These are phyloP conservation scores for Dinoponera quadriceps DNA, from an alignment of 1,140 invertebrate species.

Conservation along the genomic window DNA sequence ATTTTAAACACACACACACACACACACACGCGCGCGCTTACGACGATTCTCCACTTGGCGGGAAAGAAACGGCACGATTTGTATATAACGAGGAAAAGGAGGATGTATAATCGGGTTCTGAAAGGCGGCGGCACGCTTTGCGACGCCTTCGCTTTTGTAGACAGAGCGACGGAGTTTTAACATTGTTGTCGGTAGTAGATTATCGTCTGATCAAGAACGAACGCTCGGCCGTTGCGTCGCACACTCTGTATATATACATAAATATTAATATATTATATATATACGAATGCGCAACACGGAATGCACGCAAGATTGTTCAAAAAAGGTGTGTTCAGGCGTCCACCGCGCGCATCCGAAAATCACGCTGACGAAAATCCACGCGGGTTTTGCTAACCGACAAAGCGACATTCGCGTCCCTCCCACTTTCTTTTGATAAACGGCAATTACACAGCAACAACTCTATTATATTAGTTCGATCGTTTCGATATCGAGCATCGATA, in stretches of 20 bases:
- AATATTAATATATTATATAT: conserved; percentile 38
- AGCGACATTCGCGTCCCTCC: too few relatives aligned
- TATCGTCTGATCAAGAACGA: conserved; percentile 45
- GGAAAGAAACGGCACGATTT: conserved; percentile 18
- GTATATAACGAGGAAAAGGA: background rate
- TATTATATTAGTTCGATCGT: too few relatives aligned
- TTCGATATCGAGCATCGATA: too few relatives aligned
- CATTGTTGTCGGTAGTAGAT: conserved; percentile 47
- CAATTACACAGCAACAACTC: too few relatives aligned
- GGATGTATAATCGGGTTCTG: background rate
- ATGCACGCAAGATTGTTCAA: conserved; percentile 24
- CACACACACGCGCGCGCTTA: background rate
- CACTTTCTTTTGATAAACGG: too few relatives aligned
- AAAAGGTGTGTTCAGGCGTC: conserved; percentile 2
- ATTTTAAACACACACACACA: background rate
- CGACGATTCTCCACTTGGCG: background rate
- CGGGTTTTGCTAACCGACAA: too few relatives aligned
- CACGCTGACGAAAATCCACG: too few relatives aligned
- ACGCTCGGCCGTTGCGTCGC: conserved; percentile 37
- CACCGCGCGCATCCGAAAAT: background rate
- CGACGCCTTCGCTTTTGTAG: conserved; percentile 15
- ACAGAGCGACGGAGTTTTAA: conserved; percentile 50
- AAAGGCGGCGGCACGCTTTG: background rate
- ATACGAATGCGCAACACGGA: conserved; percentile 30
- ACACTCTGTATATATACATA: conserved; percentile 45